A percentile compares a stretch with the other conserved stretches of the same genome.
Conservation (phyloP, 1,140 invertebrate species). For the Sarcophaga bullata region DNA sequence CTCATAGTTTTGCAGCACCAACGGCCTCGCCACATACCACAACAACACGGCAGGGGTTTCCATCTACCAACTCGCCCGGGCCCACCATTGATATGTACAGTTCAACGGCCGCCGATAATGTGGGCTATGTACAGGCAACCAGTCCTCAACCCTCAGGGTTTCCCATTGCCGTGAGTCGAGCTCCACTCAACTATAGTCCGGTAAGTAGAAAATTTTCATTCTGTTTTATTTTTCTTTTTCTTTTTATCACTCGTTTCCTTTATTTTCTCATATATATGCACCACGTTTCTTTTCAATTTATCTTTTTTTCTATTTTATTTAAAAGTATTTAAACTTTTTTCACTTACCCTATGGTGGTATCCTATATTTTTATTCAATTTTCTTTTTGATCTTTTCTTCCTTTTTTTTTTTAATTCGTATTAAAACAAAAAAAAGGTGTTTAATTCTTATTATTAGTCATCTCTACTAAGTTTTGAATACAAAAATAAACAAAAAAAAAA, state of each 20-base stretch:
- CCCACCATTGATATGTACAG: constrained; percentile 90
- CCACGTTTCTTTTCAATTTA: too few relatives aligned
- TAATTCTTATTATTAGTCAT: constrained; percentile 40
- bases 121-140: constrained; percentile 91
- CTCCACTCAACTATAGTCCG: constrained; percentile 89
- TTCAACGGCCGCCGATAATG: constrained; percentile 82
- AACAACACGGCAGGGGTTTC: constrained; percentile 81
- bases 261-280: too few relatives aligned
- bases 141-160: constrained; percentile 91
- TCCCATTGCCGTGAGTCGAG: constrained; percentile 89
- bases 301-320: too few relatives aligned
- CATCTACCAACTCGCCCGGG: constrained; percentile 87
- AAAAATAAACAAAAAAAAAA: too few relatives aligned
- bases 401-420: neutral
- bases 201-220: constrained; percentile 70
- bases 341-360: too few relatives aligned
- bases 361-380: neutral
- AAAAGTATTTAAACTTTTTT: too few relatives aligned
- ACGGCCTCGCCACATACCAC: constrained; percentile 67
- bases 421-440: neutral
- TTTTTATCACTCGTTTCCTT: too few relatives aligned
- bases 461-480: constrained; percentile 1
- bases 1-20: constrained; percentile 76
- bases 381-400: neutral
- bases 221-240: too few relatives aligned